Conservation (phyloP, 2,113 vertebrate species). For the Prinia subflava region DNA sequence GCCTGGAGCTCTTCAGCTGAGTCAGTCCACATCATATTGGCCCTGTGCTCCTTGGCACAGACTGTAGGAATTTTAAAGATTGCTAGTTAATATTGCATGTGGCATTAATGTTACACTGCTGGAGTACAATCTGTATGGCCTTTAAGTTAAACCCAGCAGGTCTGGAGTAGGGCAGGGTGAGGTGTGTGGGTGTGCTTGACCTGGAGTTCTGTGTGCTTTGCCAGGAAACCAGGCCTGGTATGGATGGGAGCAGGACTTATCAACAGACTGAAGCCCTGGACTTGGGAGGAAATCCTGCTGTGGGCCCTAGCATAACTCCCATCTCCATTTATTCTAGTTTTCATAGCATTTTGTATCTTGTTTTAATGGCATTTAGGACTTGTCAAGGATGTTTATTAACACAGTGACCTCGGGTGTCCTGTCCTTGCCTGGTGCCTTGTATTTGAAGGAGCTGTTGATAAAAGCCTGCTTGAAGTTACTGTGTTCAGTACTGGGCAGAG, state of each 20-base stretch:
- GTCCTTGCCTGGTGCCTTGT: not conserved
- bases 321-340: not conserved
- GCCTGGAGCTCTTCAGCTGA: not conserved
- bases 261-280: not conserved
- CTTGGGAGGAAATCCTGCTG: not conserved
- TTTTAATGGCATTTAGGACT: not conserved
- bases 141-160: not conserved
- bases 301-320: not conserved
- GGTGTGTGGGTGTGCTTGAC: not conserved
- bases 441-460: not conserved
- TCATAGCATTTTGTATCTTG: not conserved
- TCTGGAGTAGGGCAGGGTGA: not conserved
- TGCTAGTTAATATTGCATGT: not conserved
- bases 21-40: not conserved
- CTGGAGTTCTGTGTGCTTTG: not conserved
- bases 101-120: not conserved
- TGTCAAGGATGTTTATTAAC: not conserved
- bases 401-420: not conserved
- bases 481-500: not conserved
- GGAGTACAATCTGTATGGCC: not conserved
- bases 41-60: not conserved
- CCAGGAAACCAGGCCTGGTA: not conserved
- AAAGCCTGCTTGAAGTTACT: not conserved
- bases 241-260: not conserved
- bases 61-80: not conserved